Conservation (phyloP, 2,113 vertebrate genomes). For the Pelecanus crispus region DNA sequence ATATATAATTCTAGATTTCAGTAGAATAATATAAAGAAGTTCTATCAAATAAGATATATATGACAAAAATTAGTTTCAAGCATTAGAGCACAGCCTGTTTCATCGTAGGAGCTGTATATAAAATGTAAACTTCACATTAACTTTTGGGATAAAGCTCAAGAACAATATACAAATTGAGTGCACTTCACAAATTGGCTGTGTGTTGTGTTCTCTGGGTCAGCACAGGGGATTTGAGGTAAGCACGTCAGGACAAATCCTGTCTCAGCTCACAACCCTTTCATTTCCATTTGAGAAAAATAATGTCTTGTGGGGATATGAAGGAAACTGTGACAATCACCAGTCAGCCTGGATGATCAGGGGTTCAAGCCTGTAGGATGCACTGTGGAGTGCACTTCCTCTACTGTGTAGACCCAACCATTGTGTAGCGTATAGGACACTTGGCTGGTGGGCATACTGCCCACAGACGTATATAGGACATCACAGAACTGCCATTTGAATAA, state of each 20-base stretch:
- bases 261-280: neutral
- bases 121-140: neutral
- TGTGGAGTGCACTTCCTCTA: neutral
- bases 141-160: neutral
- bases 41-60: neutral
- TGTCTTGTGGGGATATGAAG: neutral
- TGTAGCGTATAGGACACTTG: neutral
- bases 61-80: neutral
- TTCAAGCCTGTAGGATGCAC: neutral
- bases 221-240: neutral
- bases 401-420: neutral
- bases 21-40: neutral
- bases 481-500: neutral
- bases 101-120: neutral
- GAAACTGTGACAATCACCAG: neutral
- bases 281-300: neutral
- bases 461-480: neutral
- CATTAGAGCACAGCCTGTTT: neutral
- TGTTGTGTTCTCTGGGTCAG: neutral
- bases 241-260: neutral
- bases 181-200: neutral
- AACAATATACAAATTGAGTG: neutral
- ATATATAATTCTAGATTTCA: neutral
- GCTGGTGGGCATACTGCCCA: fast-evolving
- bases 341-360: neutral